These are phyloP conservation scores for Charadrius vociferus DNA, from an alignment of 2,113 vertebrate species.

Conservation along the genomic window DNA sequence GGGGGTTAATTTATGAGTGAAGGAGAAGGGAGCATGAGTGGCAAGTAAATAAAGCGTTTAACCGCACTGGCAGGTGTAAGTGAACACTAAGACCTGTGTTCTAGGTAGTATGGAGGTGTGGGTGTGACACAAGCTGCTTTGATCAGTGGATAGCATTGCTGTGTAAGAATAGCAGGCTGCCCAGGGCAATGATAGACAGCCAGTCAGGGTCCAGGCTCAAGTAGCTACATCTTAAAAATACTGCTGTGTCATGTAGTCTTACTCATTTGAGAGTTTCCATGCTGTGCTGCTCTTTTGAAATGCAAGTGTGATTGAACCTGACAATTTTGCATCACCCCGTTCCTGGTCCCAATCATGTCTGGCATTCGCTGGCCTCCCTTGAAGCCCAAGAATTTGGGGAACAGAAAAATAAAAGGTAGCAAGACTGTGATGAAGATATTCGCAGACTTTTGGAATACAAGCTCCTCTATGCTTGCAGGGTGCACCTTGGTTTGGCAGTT, in stretches of 20 bases:
- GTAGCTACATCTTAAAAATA: not conserved
- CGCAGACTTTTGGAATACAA: not conserved
- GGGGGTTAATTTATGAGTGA: not conserved
- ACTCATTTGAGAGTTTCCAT: not conserved
- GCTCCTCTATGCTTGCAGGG: accelerated
- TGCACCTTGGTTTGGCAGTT: not conserved
- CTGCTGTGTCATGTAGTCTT: too few species aligned
- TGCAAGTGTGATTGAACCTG: not conserved
- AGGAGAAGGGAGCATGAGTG: not conserved
- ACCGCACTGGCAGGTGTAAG: not conserved
- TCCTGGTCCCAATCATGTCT: not conserved
- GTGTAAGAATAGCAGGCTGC: not conserved
- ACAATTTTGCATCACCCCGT: not conserved
- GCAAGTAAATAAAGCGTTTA: not conserved
- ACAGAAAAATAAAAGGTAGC: not conserved
- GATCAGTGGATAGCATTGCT: accelerated
- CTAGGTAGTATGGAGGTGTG: accelerated
- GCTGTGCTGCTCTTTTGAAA: not conserved
- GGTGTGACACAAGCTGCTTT: not conserved
- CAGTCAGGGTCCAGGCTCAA: not conserved
- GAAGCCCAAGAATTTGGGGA: not conserved
- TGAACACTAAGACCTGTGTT: not conserved
- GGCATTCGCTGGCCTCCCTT: not conserved
- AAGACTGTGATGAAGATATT: not conserved
- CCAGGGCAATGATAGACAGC: not conserved